phyloP scores from a whole-genome alignment of 2,797 vertebrate genomes.

The Ctenopoma multispine region DNA sequence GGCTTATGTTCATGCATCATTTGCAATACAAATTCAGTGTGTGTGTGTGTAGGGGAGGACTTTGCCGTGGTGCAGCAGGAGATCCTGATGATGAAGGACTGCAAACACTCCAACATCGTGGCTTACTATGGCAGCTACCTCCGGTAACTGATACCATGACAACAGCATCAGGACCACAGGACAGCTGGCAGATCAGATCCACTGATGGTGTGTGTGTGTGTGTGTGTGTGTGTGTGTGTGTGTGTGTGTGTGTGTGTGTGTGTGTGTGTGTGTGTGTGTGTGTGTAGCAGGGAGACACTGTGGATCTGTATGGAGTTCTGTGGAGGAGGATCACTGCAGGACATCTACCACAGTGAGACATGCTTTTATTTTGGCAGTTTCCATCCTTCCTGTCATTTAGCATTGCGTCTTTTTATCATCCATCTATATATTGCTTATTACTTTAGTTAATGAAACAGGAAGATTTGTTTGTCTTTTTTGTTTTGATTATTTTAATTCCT shows the following conservation, averaged over 20 bases:
- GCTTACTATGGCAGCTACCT: slow-evolving; percentile 95
- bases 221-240: slow-evolving; percentile 1
- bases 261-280: background rate
- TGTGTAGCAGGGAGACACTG: slow-evolving; percentile 50
- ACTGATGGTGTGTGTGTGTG: background rate
- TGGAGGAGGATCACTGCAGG: slow-evolving; percentile 92
- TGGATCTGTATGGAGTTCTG: slow-evolving; percentile 97
- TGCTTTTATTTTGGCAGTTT: background rate
- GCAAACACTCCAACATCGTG: slow-evolving; percentile 93
- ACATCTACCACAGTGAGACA: slow-evolving; percentile 89
- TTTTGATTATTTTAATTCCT: too few species aligned
- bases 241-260: background rate
- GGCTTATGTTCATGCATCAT: too few species aligned
- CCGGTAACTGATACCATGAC: slow-evolving; percentile 78
- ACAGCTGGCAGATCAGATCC: background rate
- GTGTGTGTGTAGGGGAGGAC: slow-evolving; percentile 85
- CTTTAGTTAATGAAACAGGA: too few species aligned
- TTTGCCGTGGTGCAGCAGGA: slow-evolving; percentile 95
- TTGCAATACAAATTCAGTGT: too few species aligned
- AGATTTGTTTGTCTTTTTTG: too few species aligned
- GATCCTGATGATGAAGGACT: slow-evolving; percentile 96
- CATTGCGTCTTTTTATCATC: too few species aligned
- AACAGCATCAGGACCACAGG: background rate
- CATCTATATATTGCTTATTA: too few species aligned
- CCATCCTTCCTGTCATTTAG: background rate